phyloP scores from a whole-genome alignment of 92 coral and sea anemone species.

The Palythoa caribaeorum region DNA sequence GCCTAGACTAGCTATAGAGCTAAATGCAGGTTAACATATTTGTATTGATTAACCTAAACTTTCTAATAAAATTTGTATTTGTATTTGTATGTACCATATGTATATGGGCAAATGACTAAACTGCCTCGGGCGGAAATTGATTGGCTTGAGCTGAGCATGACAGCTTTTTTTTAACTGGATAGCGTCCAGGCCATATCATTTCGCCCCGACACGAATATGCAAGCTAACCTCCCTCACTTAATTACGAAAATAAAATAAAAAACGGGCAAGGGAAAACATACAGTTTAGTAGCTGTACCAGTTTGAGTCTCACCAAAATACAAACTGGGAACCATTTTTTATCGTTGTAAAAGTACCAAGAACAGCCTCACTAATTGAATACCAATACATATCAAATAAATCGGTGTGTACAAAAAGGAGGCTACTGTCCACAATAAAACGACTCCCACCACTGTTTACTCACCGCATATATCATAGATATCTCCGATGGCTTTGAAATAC shows the following conservation, averaged over 20 bases:
- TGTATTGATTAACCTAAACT: too few species aligned
- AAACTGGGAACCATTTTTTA: too few species aligned
- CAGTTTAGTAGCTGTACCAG: background rate
- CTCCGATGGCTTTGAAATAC: slow-evolving; percentile 34
- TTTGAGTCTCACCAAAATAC: too few species aligned
- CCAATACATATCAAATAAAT: background rate
- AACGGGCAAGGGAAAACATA: background rate
- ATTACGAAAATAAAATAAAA: background rate
- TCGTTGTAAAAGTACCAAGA: too few species aligned
- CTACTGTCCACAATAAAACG: background rate
- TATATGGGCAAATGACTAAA: background rate
- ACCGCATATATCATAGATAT: slow-evolving; percentile 38
- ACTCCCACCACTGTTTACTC: background rate
- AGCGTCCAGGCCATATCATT: background rate
- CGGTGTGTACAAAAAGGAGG: background rate
- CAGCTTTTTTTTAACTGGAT: background rate
- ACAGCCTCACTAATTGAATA: too few species aligned
- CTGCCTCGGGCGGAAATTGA: background rate
- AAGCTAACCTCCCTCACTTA: background rate
- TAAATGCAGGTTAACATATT: too few species aligned
- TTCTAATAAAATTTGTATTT: too few species aligned
- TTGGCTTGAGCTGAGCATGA: too few species aligned
- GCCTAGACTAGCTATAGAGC: too few species aligned
- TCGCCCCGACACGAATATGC: background rate
- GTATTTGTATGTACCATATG: too few species aligned